Evolutionary conservation across 2,888 invertebrate species (phyloP).

Genomic region (Tryphoninae sp.): DNA sequence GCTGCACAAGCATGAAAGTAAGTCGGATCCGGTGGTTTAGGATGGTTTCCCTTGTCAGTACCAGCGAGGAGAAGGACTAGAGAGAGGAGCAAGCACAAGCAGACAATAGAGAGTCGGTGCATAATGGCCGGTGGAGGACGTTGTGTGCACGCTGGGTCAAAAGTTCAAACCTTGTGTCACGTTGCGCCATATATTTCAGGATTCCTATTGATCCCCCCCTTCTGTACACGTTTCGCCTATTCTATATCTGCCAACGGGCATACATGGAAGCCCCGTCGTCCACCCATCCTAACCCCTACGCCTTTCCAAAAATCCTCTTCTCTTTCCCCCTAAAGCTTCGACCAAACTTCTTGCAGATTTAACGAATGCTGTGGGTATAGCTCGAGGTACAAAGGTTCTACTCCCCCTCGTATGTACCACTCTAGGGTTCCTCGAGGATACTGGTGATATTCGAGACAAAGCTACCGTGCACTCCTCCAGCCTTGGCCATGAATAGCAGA

Average conservation of each 20-base stretch:
- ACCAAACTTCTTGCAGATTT: conserved; percentile 57
- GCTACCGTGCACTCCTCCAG: conserved; percentile 5
- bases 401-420: not conserved
- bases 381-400: not conserved
- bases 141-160: conserved; percentile 58
- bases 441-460: not conserved
- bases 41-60: conserved; percentile 44
- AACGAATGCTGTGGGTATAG: conserved; percentile 47
- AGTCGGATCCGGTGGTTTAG: conserved; percentile 36
- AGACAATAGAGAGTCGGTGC: conserved; percentile 58
- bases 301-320: not conserved
- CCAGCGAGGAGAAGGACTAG: not conserved
- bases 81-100: conserved; percentile 25
- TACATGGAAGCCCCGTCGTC: conserved; percentile 31
- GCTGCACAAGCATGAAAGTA: conserved; percentile 26
- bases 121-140: conserved; percentile 50
- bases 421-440: not conserved
- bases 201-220: conserved; percentile 59
- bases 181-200: conserved; percentile 60
- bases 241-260: conserved; percentile 16
- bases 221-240: conserved; percentile 21
- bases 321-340: conserved; percentile 17
- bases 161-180: conserved; percentile 64
- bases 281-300: not conserved
- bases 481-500: conserved; percentile 13